Conservation (phyloP, 2,797 vertebrate species). For the Discoglossus pictus region DNA sequence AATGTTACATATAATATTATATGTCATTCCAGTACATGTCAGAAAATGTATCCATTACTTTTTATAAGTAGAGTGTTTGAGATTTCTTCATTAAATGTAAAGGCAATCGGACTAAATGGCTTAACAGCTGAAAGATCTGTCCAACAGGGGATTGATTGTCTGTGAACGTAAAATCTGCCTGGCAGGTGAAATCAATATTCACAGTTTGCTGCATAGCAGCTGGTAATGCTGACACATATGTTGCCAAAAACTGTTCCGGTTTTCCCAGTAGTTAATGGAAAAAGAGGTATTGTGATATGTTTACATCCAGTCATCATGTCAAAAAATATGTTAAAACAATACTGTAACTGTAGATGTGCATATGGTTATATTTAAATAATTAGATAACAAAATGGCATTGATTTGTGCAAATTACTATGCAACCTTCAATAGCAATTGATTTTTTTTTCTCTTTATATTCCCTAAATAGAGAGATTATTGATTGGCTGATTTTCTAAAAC, state of each 20-base stretch:
- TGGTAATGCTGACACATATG: constrained; percentile 27
- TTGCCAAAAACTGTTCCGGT: constrained; percentile 18
- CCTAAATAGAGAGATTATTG: not conserved
- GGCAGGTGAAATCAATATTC: constrained; percentile 20
- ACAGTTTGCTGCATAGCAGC: constrained; percentile 15
- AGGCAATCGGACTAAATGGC: constrained; percentile 4
- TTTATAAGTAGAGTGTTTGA: not conserved
- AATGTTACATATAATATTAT: constrained; percentile 2
- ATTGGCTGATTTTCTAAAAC: constrained; percentile 10
- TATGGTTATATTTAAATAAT: constrained; percentile 10
- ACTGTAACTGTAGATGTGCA: no score
- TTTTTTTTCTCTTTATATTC: not conserved
- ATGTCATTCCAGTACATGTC: not conserved
- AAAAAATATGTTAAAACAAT: not conserved
- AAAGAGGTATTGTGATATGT: not conserved
- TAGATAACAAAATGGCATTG: not conserved
- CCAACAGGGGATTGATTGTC: constrained; percentile 11
- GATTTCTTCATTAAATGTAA: not conserved
- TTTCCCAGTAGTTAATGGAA: constrained; percentile 5
- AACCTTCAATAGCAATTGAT: not conserved
- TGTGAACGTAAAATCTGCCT: constrained; percentile 25
- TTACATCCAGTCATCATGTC: not conserved
- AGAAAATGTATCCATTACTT: not conserved
- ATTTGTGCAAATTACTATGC: not conserved
- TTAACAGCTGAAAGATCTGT: not conserved